Percentiles rank a stretch among this genome's conserved stretches.
Conservation (phyloP, 2,113 vertebrate species). For the Gambusia affinis region DNA sequence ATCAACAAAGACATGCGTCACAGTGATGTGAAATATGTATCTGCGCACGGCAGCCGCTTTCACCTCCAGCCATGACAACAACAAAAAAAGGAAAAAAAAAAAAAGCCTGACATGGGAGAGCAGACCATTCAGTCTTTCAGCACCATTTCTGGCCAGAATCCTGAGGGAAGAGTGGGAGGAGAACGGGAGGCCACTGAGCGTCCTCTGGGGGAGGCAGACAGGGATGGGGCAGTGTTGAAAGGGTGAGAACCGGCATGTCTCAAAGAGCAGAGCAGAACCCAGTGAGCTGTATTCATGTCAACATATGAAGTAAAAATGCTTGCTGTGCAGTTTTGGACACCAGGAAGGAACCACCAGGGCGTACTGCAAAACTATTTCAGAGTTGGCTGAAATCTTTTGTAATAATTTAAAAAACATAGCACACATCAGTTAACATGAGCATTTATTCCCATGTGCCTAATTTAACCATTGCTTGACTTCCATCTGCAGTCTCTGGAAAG, state of each 20-base stretch:
- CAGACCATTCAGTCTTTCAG: slow-evolving; percentile 77
- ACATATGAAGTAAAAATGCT: not conserved
- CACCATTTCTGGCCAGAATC: slow-evolving; percentile 71
- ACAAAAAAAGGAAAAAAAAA: slow-evolving; percentile 50
- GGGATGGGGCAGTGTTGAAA: slow-evolving; percentile 61
- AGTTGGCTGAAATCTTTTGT: too few relatives aligned
- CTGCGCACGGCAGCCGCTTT: slow-evolving; percentile 65
- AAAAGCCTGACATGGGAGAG: slow-evolving; percentile 50
- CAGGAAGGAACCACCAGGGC: not conserved
- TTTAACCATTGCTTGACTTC: too few relatives aligned
- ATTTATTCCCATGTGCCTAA: not conserved
- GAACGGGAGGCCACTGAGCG: slow-evolving; percentile 29
- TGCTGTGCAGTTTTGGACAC: not conserved
- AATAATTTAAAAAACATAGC: too few relatives aligned
- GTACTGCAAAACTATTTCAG: not conserved
- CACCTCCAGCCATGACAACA: slow-evolving; percentile 23
- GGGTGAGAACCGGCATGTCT: slow-evolving; percentile 61
- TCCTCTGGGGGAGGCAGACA: slow-evolving; percentile 38
- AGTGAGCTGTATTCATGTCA: slow-evolving; percentile 8
- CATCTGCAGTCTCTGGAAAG: too few relatives aligned
- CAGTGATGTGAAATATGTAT: slow-evolving; percentile 74
- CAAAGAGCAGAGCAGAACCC: slow-evolving; percentile 21
- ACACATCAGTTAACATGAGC: not conserved
- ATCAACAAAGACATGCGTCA: slow-evolving; percentile 84
- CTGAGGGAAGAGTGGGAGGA: slow-evolving; percentile 53